Evolutionary conservation across 2,797 vertebrate species (phyloP).

Genomic region (Threskiornis aethiopicus): DNA sequence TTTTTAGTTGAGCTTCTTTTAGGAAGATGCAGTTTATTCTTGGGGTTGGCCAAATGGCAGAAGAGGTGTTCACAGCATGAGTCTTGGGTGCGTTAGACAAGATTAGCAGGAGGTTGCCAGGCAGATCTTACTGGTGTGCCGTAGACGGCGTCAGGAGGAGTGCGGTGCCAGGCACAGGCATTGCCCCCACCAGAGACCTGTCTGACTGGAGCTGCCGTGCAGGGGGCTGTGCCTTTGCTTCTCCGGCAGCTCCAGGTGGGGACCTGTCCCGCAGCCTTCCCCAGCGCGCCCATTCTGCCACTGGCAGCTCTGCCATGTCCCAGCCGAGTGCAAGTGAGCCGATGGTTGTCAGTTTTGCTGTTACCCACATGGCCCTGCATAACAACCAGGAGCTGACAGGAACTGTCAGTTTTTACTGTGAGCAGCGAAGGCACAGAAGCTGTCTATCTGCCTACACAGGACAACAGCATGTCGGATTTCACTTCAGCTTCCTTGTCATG

Average conservation of each 20-base stretch:
- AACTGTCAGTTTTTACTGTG: conserved; percentile 29
- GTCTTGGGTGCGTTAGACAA: not conserved
- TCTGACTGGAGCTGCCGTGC: rapidly evolving
- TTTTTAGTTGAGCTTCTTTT: not conserved
- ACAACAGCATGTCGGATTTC: not conserved
- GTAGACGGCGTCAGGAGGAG: rapidly evolving
- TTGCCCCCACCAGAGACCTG: not conserved
- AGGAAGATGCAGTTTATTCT: not conserved
- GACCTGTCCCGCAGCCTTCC: rapidly evolving
- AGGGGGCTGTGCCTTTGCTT: not conserved
- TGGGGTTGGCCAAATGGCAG: not conserved
- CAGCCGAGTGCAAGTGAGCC: not conserved
- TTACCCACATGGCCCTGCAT: conserved; percentile 19
- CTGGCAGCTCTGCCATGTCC: not conserved
- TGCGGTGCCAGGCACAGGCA: not conserved
- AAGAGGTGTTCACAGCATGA: not conserved
- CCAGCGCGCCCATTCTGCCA: not conserved
- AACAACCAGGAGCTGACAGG: conserved; percentile 44
- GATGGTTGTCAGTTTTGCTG: conserved; percentile 26
- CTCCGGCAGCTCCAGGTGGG: not conserved
- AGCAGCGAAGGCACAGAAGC: not conserved
- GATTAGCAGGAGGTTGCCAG: not conserved
- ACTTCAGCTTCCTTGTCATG: not conserved
- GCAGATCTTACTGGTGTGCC: not conserved
- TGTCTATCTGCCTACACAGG: not conserved